Conservation (phyloP, 2,797 vertebrate species). For the Parauchenoglanis ngamensis region DNA sequence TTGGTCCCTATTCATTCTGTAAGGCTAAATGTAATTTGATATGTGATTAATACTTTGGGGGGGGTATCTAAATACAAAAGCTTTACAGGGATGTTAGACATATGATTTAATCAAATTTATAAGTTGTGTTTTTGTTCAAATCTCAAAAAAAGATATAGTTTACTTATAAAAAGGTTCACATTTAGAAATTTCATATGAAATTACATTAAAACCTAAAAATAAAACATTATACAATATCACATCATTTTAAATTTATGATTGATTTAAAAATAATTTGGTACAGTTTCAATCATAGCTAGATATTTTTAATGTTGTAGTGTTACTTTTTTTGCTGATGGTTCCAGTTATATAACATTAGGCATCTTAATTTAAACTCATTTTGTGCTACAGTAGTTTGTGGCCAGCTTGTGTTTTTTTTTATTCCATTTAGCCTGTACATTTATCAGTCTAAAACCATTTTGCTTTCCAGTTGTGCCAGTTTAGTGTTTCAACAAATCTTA, state of each 20-base stretch:
- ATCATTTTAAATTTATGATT: neutral
- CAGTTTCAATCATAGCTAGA: neutral
- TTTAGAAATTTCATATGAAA: neutral
- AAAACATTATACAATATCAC: neutral
- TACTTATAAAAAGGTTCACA: neutral
- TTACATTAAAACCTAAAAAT: neutral
- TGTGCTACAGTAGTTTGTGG: neutral
- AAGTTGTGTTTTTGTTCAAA: neutral
- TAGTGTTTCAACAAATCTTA: neutral
- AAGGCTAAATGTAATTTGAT: neutral
- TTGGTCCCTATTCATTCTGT: neutral
- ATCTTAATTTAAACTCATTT: neutral
- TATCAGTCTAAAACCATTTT: neutral
- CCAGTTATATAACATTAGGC: neutral
- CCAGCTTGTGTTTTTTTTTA: too few relatives aligned
- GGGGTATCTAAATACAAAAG: neutral
- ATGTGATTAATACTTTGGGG: neutral
- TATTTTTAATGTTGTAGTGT: neutral
- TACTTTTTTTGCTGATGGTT: neutral
- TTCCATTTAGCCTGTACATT: neutral
- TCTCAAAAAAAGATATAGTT: neutral
- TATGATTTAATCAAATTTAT: neutral
- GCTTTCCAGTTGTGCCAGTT: neutral
- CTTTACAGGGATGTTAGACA: neutral
- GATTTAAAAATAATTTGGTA: neutral